These are phyloP conservation scores for Hypothenemus hampei DNA, from an alignment of 1,140 invertebrate species.

Conservation along the genomic window DNA sequence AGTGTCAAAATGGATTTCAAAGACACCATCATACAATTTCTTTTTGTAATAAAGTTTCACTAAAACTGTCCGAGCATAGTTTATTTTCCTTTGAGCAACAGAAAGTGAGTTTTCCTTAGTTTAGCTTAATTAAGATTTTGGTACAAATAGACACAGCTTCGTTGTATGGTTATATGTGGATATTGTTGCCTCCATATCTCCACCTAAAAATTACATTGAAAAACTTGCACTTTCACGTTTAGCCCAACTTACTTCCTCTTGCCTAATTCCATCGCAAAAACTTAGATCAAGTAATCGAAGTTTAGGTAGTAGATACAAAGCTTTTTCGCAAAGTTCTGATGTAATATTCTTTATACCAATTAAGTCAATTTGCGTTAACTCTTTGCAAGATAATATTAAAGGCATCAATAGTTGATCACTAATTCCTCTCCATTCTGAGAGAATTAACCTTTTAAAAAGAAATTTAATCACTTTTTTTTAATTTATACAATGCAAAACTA, in stretches of 20 bases:
- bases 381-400: conserved; percentile 49
- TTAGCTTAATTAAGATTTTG: no score
- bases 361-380: conserved; percentile 66
- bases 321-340: conserved; percentile 60
- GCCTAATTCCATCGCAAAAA: conserved; percentile 75
- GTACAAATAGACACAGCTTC: no score
- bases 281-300: conserved; percentile 77
- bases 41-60: conserved; percentile 24
- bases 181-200: conserved; percentile 55
- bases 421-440: conserved; percentile 56
- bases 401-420: conserved; percentile 70
- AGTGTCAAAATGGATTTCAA: conserved; percentile 8
- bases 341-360: conserved; percentile 73
- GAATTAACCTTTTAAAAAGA: conserved; percentile 40
- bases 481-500: conserved; percentile 21
- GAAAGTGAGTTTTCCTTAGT: no score
- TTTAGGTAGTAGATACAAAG: conserved; percentile 51
- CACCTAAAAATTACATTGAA: conserved; percentile 45
- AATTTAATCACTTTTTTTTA: no score
- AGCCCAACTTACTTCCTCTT: conserved; percentile 53
- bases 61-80: conserved; percentile 8
- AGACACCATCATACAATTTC: background rate
- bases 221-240: background rate
- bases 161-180: conserved; percentile 60
- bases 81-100: no score